These are phyloP conservation scores for Pseudomugil gertrudae DNA, from an alignment of 2,797 vertebrate species.

Conservation along the genomic window DNA sequence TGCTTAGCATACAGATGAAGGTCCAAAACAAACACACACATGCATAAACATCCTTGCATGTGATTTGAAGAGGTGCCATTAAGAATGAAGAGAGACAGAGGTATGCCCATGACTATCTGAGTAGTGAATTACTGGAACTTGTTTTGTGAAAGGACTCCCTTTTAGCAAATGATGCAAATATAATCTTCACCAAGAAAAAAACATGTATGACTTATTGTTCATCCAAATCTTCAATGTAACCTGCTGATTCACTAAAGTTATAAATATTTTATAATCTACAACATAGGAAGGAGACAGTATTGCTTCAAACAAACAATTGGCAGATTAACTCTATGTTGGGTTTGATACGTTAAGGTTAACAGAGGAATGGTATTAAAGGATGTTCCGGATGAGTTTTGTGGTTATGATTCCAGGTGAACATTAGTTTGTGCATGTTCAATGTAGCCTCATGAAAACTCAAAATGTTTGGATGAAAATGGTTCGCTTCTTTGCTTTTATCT, in stretches of 20 bases:
- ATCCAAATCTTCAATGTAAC: constrained; percentile 1
- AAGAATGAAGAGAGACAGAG: constrained; percentile 48
- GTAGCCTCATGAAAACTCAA: neutral
- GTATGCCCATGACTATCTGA: constrained; percentile 36
- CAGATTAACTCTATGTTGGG: neutral
- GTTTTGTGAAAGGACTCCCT: neutral
- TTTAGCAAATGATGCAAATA: constrained; percentile 2
- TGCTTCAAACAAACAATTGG: constrained; percentile 3
- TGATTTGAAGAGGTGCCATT: constrained; percentile 55
- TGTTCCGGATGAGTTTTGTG: neutral
- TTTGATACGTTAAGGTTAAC: constrained; percentile 1
- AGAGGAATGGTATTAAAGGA: neutral
- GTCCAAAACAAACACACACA: constrained; percentile 34
- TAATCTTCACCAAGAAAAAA: neutral
- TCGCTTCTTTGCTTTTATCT: neutral
- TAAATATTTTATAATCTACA: constrained; percentile 9
- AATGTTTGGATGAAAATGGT: too few relatives aligned
- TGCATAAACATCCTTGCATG: constrained; percentile 24
- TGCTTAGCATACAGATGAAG: constrained; percentile 74
- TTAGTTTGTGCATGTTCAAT: neutral
- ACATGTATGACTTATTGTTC: too few relatives aligned
- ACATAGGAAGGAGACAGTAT: neutral
- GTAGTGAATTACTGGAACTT: constrained; percentile 3
- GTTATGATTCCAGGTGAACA: neutral
- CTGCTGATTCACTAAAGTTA: neutral